Percentiles rank a stretch among this genome's conserved stretches.
Conservation (phyloP, 2,797 vertebrate species). For the Glyptemys insculpta region DNA sequence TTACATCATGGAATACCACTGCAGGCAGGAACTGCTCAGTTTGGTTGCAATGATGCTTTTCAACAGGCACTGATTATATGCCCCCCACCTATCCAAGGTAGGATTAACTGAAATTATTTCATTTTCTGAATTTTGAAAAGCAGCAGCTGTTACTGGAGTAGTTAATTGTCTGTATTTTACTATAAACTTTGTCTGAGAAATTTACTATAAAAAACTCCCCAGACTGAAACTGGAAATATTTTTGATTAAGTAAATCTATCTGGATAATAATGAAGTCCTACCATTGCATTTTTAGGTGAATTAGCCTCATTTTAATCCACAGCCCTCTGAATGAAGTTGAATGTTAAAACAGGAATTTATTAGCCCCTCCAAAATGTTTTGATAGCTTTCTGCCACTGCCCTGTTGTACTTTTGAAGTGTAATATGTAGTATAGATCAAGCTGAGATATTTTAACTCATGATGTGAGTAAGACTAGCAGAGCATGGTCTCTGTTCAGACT, state of each 20-base stretch:
- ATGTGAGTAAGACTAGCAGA: background rate
- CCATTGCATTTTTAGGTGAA: background rate
- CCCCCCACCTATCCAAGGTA: constrained; percentile 96
- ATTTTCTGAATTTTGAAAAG: background rate
- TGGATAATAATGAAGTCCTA: background rate
- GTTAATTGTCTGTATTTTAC: background rate
- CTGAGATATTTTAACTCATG: background rate
- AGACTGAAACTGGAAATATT: background rate
- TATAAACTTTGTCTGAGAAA: background rate
- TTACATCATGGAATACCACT: constrained; percentile 95
- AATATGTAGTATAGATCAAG: background rate
- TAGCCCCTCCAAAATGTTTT: background rate
- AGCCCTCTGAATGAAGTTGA: background rate
- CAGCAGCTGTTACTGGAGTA: background rate
- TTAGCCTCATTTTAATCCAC: background rate
- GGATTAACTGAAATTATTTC: background rate
- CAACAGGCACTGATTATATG: constrained; percentile 97
- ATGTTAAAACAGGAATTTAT: background rate
- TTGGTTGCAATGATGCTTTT: constrained; percentile 95
- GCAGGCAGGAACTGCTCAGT: constrained; percentile 93
- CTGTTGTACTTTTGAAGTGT: background rate
- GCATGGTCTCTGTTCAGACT: background rate
- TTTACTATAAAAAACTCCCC: background rate
- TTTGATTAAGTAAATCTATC: background rate
- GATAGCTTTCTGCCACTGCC: background rate